Evolutionary conservation across 2,113 vertebrate species (phyloP).

Genomic region (Dissostichus mawsoni): DNA sequence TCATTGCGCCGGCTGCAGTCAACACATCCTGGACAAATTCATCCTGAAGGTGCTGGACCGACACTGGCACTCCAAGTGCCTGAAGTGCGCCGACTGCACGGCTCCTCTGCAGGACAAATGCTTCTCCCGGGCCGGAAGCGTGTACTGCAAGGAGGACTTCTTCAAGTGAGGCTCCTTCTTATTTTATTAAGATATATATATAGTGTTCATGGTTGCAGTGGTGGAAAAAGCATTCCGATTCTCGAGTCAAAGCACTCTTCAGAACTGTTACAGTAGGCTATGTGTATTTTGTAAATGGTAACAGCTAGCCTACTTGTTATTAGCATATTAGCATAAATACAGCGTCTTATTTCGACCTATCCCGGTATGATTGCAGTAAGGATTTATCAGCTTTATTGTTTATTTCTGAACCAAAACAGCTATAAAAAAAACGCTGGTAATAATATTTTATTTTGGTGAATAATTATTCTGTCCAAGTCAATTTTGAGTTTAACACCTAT

Average conservation of each 20-base stretch:
- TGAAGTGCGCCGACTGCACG: conserved; percentile 96
- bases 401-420: not conserved
- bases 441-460: not conserved
- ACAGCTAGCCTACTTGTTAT: too few relatives aligned
- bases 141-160: conserved; percentile 98
- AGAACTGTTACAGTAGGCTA: too few relatives aligned
- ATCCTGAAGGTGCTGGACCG: conserved; percentile 97
- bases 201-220: too few relatives aligned
- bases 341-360: not conserved
- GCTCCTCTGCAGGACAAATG: conserved; percentile 94
- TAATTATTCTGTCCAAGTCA: not conserved
- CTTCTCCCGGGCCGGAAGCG: conserved; percentile 96
- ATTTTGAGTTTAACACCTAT: not conserved
- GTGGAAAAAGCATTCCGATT: too few relatives aligned
- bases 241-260: not conserved
- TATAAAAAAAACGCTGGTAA: not conserved
- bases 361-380: too few relatives aligned
- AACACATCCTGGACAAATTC: conserved; percentile 96
- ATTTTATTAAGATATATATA: too few relatives aligned
- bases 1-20: conserved; percentile 95
- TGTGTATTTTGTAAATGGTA: too few relatives aligned
- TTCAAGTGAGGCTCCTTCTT: conserved; percentile 90
- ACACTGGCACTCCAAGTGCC: conserved; percentile 97
- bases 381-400: not conserved
- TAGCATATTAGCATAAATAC: not conserved